Evolutionary conservation across 1,140 invertebrate species (phyloP).

Genomic region (Nilaparvata lugens): DNA sequence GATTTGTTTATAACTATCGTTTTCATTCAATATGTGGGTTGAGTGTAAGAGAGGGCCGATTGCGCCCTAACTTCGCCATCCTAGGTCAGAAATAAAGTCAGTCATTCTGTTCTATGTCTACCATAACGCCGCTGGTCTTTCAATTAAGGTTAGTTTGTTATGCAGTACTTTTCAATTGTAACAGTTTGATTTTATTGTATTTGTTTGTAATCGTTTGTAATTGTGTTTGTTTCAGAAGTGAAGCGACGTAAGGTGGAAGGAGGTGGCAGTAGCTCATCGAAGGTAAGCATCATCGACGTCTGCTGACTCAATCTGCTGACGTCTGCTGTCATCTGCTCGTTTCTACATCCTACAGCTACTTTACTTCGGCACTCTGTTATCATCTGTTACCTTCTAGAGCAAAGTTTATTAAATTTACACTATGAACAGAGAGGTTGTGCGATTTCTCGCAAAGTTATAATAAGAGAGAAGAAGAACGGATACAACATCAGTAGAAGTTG

Average conservation of each 20-base stretch:
- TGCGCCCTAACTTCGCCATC: too few species aligned
- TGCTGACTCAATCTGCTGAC: constrained; percentile 14
- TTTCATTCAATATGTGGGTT: background rate
- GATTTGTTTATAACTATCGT: background rate
- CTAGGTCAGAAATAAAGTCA: too few species aligned
- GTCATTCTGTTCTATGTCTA: background rate
- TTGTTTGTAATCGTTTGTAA: background rate
- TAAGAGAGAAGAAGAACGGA: too few species aligned
- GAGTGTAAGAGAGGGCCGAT: too few species aligned
- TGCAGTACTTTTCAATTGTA: background rate
- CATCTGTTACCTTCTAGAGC: too few species aligned
- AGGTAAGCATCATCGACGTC: constrained; percentile 53
- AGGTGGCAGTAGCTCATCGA: constrained; percentile 45
- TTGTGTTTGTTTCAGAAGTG: constrained; percentile 45
- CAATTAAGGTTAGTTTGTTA: background rate
- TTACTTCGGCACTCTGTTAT: too few species aligned
- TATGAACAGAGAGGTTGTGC: too few species aligned
- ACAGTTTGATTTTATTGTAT: background rate
- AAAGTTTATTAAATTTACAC: too few species aligned
- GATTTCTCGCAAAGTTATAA: too few species aligned
- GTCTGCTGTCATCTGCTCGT: background rate
- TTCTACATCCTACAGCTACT: too few species aligned
- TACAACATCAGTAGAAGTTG: too few species aligned
- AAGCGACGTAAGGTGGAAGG: constrained; percentile 73
- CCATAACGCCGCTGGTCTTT: background rate